These are phyloP conservation scores for Schmidtea mediterranea DNA, from an alignment of 1,140 invertebrate genomes.

Conservation along the genomic window DNA sequence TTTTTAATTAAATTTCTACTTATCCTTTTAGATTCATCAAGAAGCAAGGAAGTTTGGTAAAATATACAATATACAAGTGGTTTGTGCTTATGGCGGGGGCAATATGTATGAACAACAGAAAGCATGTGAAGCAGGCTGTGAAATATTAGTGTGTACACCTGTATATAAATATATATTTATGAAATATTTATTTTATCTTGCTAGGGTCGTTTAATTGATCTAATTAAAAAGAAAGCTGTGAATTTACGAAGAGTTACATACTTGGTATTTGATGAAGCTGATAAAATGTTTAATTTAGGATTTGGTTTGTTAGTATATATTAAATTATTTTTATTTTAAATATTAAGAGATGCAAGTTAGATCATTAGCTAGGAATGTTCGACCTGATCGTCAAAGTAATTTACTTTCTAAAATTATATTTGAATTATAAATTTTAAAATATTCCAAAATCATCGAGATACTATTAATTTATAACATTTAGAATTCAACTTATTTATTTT, in stretches of 20 bases:
- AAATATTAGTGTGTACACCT: slow-evolving; percentile 77
- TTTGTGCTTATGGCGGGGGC: slow-evolving; percentile 90
- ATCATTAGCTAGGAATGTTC: slow-evolving; percentile 80
- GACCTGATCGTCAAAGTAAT: slow-evolving; percentile 63
- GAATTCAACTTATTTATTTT: too few relatives aligned
- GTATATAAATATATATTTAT: slow-evolving; percentile 13
- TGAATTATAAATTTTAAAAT: too few relatives aligned
- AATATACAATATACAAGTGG: slow-evolving; percentile 73
- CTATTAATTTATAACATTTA: too few relatives aligned
- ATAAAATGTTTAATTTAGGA: slow-evolving; percentile 97
- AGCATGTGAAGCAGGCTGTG: slow-evolving; percentile 67
- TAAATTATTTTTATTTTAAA: slow-evolving; percentile 9
- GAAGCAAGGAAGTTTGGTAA: slow-evolving; percentile 86
- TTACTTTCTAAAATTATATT: too few relatives aligned
- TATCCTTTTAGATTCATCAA: slow-evolving; percentile 63
- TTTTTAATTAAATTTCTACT: too few relatives aligned
- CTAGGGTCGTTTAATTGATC: slow-evolving; percentile 75
- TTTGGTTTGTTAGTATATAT: slow-evolving; percentile 39
- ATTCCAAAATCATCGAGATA: too few relatives aligned
- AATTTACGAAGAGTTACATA: slow-evolving; percentile 69
- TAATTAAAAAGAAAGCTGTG: slow-evolving; percentile 84
- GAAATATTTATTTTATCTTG: slow-evolving; percentile 4
- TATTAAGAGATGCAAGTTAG: slow-evolving; percentile 52
- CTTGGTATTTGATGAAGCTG: slow-evolving; percentile 90
- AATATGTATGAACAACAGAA: slow-evolving; percentile 95